phyloP scores from a whole-genome alignment of 2,797 vertebrate genomes.

The Sebastes cheni region DNA sequence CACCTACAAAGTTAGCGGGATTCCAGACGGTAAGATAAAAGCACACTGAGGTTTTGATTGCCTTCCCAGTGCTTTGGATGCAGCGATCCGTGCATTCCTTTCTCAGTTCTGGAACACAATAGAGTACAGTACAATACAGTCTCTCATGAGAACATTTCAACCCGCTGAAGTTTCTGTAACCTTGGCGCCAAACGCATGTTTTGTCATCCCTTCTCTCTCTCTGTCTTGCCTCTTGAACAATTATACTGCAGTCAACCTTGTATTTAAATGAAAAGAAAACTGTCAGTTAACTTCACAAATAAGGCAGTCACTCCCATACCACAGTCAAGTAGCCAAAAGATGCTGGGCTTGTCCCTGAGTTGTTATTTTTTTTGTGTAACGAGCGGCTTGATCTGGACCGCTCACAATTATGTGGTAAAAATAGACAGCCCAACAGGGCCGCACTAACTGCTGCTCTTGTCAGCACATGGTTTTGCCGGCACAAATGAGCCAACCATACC shows the following conservation, averaged over 20 bases:
- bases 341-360: conserved; percentile 78
- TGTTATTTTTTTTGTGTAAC: conserved; percentile 78
- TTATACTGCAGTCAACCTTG: conserved; percentile 79
- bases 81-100: conserved; percentile 60
- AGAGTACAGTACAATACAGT: conserved; percentile 64
- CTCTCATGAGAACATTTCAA: conserved; percentile 62
- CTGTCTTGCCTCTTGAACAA: conserved; percentile 71
- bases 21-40: conserved; percentile 89
- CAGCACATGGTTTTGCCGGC: conserved; percentile 76
- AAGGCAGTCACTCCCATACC: conserved; percentile 82
- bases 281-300: conserved; percentile 84
- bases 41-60: conserved; percentile 60
- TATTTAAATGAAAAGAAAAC: conserved; percentile 83
- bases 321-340: conserved; percentile 80
- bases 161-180: conserved; percentile 50
- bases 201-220: conserved; percentile 72
- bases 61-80: conserved; percentile 51
- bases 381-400: conserved; percentile 77
- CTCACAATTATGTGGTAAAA: conserved; percentile 84
- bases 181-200: conserved; percentile 76
- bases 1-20: conserved; percentile 94
- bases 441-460: conserved; percentile 72
- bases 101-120: conserved; percentile 47
- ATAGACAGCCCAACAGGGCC: conserved; percentile 73
- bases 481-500: conserved; percentile 52